Evolutionary conservation across 2,797 vertebrate species (phyloP).

Genomic region (Meda fulgida): DNA sequence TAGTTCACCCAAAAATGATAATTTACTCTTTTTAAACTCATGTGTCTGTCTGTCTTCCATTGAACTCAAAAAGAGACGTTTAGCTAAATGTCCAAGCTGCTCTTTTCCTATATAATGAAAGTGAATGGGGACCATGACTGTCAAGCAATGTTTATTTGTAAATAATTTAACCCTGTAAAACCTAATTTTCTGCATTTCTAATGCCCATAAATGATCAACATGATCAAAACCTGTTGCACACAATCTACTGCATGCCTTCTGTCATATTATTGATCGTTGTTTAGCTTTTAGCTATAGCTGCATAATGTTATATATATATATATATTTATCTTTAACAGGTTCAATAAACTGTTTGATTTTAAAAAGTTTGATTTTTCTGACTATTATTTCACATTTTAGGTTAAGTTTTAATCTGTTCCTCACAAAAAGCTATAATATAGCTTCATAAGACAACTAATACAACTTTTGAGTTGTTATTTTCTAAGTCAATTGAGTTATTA

Average conservation of each 20-base stretch:
- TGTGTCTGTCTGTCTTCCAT: no score
- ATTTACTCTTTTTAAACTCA: not conserved
- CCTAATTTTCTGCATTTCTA: not conserved
- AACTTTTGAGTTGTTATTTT: not conserved
- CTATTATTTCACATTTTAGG: not conserved
- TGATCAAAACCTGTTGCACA: not conserved
- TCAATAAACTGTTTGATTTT: not conserved
- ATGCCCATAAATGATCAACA: not conserved
- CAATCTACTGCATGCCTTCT: not conserved
- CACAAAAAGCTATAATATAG: not conserved
- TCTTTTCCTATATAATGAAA: not conserved
- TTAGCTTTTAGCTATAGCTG: no score
- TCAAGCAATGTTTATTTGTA: not conserved
- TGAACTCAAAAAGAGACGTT: not conserved
- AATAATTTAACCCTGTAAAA: not conserved
- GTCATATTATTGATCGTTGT: not conserved
- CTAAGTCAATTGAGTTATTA: no score
- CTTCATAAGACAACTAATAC: not conserved
- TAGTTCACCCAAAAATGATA: not conserved
- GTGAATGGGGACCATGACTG: no score
- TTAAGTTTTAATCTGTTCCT: not conserved
- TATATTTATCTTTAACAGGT: no score
- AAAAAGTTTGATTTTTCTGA: not conserved
- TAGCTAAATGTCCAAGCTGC: not conserved
- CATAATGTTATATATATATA: no score